These are phyloP conservation scores for Tachypleus tridentatus DNA, from an alignment of 1,140 invertebrate genomes.

Conservation along the genomic window DNA sequence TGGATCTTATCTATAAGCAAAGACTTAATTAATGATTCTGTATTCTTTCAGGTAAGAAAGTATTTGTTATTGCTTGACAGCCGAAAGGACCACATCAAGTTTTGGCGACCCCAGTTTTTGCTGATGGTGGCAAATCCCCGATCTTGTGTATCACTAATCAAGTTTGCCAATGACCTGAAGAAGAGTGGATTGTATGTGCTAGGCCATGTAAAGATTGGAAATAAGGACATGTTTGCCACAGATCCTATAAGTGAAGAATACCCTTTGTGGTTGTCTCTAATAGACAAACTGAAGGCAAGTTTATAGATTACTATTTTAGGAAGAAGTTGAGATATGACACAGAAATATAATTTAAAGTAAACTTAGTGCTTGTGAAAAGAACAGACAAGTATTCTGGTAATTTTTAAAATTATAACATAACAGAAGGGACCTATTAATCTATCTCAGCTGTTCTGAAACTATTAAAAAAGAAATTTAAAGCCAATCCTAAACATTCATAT, in stretches of 20 bases:
- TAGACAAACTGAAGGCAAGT: constrained; percentile 76
- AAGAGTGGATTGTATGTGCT: constrained; percentile 94
- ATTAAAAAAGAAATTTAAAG: too few species aligned
- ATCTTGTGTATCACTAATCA: constrained; percentile 77
- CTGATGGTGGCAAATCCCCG: constrained; percentile 82
- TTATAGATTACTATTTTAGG: too few species aligned
- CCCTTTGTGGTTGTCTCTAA: constrained; percentile 70
- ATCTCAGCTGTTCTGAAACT: too few species aligned
- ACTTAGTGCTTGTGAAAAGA: too few species aligned
- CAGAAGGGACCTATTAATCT: too few species aligned
- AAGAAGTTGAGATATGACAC: too few species aligned
- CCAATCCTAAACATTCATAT: too few species aligned
- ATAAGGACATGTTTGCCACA: constrained; percentile 29
- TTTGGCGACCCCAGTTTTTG: constrained; percentile 96
- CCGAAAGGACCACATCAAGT: constrained; percentile 95
- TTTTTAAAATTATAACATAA: too few species aligned
- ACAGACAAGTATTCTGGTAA: too few species aligned
- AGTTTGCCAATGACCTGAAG: constrained; percentile 97
- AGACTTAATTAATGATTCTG: too few species aligned
- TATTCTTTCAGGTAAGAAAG: constrained; percentile 69
- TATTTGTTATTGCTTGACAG: constrained; percentile 91
- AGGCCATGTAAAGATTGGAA: constrained; percentile 66
- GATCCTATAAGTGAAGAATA: constrained; percentile 64
- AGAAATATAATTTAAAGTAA: too few species aligned
- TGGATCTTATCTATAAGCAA: too few species aligned